Evolutionary conservation across 1,140 invertebrate species (phyloP), one percentile per base, ranked within the genome.

Genomic region (Aricia agestis): DNA sequence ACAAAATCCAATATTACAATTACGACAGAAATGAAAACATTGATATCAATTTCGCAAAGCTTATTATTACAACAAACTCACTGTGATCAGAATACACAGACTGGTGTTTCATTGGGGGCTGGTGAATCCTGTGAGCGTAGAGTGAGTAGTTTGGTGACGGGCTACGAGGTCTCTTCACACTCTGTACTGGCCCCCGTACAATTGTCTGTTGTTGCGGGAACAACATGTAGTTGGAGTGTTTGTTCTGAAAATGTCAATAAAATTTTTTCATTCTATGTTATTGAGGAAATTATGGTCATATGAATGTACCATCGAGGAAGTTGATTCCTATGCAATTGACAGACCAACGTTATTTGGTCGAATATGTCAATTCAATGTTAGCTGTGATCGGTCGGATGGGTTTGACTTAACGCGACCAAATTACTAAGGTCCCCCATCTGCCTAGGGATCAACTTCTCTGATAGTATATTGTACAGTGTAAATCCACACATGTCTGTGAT

Each of bases 101-200:
- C 32, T 90, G 86, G 66, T 89, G 88, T 75, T 90, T 90, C 80
- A 91, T 92, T 58, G 84, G 83, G 4, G 85, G 87, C 31, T 86
- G 85, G 72, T 90, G 92, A 19, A 91, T 72, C 71, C 92, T 87
- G 72, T 90, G 92, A 31, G 93, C 78, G 36, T 90, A 90, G 45
- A 91, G 81, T 11, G 92, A 86, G 70, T 93, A 93, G 6, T 92
- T 92, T 0, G 93, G 93, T 6, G 93, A 93, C 0, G 93, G 93
- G 67, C 93, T 93, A 4, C 93, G 84, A 6, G 85, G 89, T 11
- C 93, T 83, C 73, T 94, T 94, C 1, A 91, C 87, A 52, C 86
- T 87, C 63, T 90, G 86, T 65, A 90, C 86, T 0, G 88, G 85
- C 7, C 85, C 85, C 18, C 86, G 80, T 9, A 89, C 84, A 65